Conservation (phyloP, 2,113 vertebrate species). For the Peucedramus taeniatus region DNA sequence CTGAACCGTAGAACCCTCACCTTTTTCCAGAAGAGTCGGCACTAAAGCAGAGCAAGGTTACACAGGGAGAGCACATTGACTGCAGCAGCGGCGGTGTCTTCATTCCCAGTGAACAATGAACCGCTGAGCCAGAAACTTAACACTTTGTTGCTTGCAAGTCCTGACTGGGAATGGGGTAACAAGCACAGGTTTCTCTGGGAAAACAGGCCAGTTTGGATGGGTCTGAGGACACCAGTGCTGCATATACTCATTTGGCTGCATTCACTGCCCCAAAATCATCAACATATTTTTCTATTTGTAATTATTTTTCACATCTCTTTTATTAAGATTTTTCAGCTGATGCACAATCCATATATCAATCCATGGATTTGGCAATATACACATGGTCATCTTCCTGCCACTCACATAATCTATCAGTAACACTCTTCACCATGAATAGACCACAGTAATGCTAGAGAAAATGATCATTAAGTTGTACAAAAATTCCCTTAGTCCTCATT, state of each 20-base stretch:
- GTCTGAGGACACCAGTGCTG: neutral
- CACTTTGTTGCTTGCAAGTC: neutral
- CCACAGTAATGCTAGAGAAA: neutral
- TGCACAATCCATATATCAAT: neutral
- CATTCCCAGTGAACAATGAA: conserved; percentile 19
- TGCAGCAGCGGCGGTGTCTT: conserved; percentile 46
- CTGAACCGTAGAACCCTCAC: neutral
- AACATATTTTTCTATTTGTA: accelerated
- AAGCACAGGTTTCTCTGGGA: neutral
- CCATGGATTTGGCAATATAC: neutral
- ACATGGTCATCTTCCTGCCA: neutral
- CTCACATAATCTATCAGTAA: neutral
- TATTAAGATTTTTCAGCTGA: neutral
- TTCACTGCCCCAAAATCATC: neutral
- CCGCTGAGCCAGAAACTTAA: conserved; percentile 33
- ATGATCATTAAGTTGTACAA: neutral
- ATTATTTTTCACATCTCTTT: neutral
- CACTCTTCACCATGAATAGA: neutral
- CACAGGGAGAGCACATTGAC: neutral
- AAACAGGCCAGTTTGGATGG: neutral
- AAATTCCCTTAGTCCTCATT: neutral
- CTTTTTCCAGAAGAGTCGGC: conserved; percentile 34
- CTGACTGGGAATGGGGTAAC: neutral
- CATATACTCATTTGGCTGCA: neutral
- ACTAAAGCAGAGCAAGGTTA: conserved; percentile 43